Conservation (phyloP, 2,888 invertebrate species). For the Drosophila lacicola region DNA sequence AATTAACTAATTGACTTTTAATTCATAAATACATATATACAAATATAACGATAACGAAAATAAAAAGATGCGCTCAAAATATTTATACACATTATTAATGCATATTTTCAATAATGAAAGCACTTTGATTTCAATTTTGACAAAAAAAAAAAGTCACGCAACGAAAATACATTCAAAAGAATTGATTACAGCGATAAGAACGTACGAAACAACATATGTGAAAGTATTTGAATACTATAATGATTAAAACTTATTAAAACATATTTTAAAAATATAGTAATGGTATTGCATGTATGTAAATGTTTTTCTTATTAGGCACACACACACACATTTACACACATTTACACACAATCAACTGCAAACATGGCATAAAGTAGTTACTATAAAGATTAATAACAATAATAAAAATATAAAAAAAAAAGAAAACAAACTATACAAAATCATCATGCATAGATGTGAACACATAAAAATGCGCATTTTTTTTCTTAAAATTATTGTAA, state of each 20-base stretch:
- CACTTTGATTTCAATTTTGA: constrained; percentile 38
- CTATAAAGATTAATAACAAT: constrained; percentile 24
- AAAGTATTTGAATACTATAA: constrained; percentile 58
- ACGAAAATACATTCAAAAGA: constrained; percentile 55
- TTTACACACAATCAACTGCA: constrained; percentile 20
- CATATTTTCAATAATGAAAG: constrained; percentile 33
- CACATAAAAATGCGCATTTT: constrained; percentile 54
- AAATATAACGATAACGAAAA: constrained; percentile 13
- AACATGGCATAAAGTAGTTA: constrained; percentile 34
- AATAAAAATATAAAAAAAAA: constrained; percentile 1
- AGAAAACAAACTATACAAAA: constrained; percentile 6
- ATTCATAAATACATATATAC: constrained; percentile 9
- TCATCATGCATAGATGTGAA: constrained; percentile 37
- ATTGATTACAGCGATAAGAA: constrained; percentile 49
- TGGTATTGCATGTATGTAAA: constrained; percentile 57
- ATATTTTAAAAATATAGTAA: constrained; percentile 33
- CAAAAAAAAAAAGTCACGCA: constrained; percentile 48
- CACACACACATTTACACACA: constrained; percentile 6
- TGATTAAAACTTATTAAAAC: constrained; percentile 32
- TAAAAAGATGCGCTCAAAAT: constrained; percentile 31
- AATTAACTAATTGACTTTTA: constrained; percentile 21
- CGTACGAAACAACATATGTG: constrained; percentile 57
- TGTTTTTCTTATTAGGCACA: constrained; percentile 68
- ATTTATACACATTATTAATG: constrained; percentile 32
- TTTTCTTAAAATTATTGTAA: constrained; percentile 73